phyloP scores from a whole-genome alignment of 2,888 invertebrate genomes.

The Philhelius pedissequus region DNA sequence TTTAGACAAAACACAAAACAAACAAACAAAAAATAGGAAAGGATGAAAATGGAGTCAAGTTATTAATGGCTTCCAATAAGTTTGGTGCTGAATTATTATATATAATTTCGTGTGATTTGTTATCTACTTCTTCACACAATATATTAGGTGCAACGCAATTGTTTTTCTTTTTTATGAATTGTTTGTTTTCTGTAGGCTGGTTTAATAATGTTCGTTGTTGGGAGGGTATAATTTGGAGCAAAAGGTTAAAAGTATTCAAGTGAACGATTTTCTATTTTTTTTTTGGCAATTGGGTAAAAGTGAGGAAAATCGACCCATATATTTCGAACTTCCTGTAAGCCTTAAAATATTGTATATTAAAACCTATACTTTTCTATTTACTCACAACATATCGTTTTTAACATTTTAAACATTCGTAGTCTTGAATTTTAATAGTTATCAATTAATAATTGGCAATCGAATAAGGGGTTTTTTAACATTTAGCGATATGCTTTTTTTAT shows the following conservation, averaged over 20 bases:
- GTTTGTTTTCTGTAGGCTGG: background rate
- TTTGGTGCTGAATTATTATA: slow-evolving; percentile 57
- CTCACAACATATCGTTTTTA: too few relatives aligned
- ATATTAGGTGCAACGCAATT: background rate
- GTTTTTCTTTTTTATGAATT: background rate
- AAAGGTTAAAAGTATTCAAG: background rate
- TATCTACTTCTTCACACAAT: slow-evolving; percentile 14
- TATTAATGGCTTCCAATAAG: slow-evolving; percentile 58
- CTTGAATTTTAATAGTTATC: too few relatives aligned
- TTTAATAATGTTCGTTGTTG: background rate
- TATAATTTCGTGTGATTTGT: slow-evolving; percentile 64
- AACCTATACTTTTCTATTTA: too few relatives aligned
- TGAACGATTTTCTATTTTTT: background rate
- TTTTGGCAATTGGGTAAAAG: too few relatives aligned
- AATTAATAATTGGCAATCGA: too few relatives aligned
- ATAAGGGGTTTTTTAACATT: too few relatives aligned
- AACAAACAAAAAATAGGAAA: slow-evolving; percentile 48
- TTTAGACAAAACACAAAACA: slow-evolving; percentile 37
- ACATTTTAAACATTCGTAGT: too few relatives aligned
- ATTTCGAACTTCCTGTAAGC: too few relatives aligned
- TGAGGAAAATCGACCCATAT: too few relatives aligned
- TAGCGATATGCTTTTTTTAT: too few relatives aligned
- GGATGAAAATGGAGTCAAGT: slow-evolving; percentile 35
- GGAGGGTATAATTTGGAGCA: background rate
- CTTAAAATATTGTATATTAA: too few relatives aligned